phyloP scores from a whole-genome alignment of 2,113 vertebrate species.

The Thymallus thymallus region DNA sequence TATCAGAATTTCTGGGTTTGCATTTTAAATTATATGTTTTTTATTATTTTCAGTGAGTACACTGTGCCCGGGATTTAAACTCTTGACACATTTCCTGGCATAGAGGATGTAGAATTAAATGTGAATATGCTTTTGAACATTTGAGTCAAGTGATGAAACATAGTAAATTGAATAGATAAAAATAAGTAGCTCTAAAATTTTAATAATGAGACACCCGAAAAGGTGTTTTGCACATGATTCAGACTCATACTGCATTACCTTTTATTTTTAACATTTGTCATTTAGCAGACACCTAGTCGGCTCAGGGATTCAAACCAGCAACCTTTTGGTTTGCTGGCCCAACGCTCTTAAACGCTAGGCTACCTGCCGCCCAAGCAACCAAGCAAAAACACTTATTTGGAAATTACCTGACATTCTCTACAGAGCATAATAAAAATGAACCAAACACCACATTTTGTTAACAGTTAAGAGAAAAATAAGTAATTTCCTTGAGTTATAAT shows the following conservation, averaged over 20 bases:
- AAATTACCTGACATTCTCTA: neutral
- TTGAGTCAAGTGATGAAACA: neutral
- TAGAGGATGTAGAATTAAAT: no score
- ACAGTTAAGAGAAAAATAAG: neutral
- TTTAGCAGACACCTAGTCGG: no score
- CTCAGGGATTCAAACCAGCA: no score
- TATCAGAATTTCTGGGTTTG: neutral
- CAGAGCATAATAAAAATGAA: neutral
- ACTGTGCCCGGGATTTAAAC: neutral
- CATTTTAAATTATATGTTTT: neutral
- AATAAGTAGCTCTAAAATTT: neutral
- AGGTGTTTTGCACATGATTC: neutral
- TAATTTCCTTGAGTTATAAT: neutral
- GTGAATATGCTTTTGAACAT: no score
- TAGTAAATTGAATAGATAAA: neutral
- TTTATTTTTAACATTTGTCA: no score
- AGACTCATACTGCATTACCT: neutral
- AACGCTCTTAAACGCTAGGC: no score
- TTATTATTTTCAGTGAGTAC: neutral
- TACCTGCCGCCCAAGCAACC: neutral
- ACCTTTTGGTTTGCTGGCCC: no score
- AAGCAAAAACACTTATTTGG: neutral
- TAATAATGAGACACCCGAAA: neutral
- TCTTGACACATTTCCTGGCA: neutral
- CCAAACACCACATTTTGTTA: slow-evolving; percentile 1